Base-by-base conservation (phyloP, 2,888 invertebrate genomes). In the Andrena trimmerana region DNA sequence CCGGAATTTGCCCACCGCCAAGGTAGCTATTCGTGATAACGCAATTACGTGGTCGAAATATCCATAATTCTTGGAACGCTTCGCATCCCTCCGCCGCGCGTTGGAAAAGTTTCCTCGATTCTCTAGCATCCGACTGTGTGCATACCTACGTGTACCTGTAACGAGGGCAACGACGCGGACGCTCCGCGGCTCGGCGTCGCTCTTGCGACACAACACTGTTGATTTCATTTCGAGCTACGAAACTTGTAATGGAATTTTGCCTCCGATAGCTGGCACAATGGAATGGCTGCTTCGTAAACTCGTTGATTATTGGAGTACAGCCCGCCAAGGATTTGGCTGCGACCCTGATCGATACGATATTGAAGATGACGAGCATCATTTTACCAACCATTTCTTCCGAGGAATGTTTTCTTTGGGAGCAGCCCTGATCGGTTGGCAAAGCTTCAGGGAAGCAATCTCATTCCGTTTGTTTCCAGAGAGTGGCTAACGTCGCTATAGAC, bases 201-300 rank as follows among this genome's bases (percentile, higher is more conserved):
- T 27, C 27, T 27, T 24, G 54, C 54, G 57, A 57, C 57, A 13
- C 27, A 57, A 27, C 27, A 3, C 57, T 4, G 52, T 33, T 24
- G n/a, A 42, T 42, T 74, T 74, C 33, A 50, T 68, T 48, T 7
- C 67, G 20, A 57, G 31, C 16, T 31, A 42, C 7, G 24, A 13
- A 74, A 74, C 74, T 68, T 74, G 7, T 74, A 74, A 74, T 74
- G 48, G 59, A 74, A 74, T 74, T 74, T 68, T 24, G 48, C 24
- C 24, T 48, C 10, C n/a, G 68, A 74, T 68, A 59, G 59, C 42
- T 50, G 16, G 65, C 13, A 31, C 74, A 31, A 74, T 59, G 29
- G 48, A 48, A 59, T 20, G 67, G 74, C 42, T n/a, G 67, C n/a
- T 48, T 60, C 68, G 48, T 2, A 50, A 74, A 27, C 68, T 24